phyloP scores from a whole-genome alignment of 2,888 invertebrate species.

The Agonopterix subpropinquella region DNA sequence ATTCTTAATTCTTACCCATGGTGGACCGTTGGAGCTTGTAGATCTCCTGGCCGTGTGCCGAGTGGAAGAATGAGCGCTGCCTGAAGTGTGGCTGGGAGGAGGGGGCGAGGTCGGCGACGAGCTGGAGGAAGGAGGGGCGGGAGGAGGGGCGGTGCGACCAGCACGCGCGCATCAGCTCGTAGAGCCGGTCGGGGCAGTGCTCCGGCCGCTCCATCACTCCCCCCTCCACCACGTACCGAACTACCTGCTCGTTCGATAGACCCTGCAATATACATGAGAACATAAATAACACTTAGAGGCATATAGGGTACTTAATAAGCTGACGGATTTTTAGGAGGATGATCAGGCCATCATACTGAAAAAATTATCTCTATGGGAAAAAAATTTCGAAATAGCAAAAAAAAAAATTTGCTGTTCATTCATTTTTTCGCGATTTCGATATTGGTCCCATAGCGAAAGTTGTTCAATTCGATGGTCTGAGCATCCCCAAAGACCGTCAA shows the following conservation, averaged over 20 bases:
- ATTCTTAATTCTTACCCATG: constrained; percentile 32
- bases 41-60: constrained; percentile 76
- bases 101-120: constrained; percentile 83
- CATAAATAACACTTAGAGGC: too few relatives aligned
- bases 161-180: constrained; percentile 92
- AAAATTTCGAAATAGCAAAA: too few relatives aligned
- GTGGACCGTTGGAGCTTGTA: constrained; percentile 54
- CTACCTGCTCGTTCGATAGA: constrained; percentile 93
- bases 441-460: too few relatives aligned
- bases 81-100: constrained; percentile 78
- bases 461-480: too few relatives aligned
- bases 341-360: too few relatives aligned
- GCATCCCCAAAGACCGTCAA: too few relatives aligned
- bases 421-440: too few relatives aligned
- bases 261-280: constrained; percentile 67
- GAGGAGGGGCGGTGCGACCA: constrained; percentile 90
- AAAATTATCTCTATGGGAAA: too few relatives aligned
- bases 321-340: too few relatives aligned
- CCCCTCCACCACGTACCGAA: constrained; percentile 92
- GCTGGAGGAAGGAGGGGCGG: constrained; percentile 90
- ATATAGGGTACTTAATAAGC: too few relatives aligned
- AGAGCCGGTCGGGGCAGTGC: constrained; percentile 94
- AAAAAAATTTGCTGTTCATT: too few relatives aligned
- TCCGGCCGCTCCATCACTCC: constrained; percentile 97
- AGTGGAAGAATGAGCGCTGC: constrained; percentile 78